Percentiles rank a stretch among this genome's conserved stretches.
These are phyloP conservation scores for Mylabris phalerata DNA, from an alignment of 1,140 invertebrate species.

Conservation along the genomic window DNA sequence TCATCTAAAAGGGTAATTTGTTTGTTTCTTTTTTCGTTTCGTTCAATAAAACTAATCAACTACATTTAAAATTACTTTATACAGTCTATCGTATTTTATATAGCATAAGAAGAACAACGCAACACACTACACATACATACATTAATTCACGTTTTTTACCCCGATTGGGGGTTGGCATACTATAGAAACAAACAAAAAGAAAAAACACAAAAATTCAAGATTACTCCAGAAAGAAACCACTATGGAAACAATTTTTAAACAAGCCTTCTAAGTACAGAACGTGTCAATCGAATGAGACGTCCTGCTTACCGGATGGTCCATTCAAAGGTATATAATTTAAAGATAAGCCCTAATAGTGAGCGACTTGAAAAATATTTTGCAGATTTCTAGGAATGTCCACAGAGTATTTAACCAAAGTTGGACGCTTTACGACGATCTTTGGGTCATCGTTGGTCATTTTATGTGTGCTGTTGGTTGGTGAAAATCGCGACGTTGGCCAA, in stretches of 20 bases:
- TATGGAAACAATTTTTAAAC: not conserved
- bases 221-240: not conserved
- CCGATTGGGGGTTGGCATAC: slow-evolving; percentile 42
- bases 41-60: not conserved
- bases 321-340: too few relatives aligned
- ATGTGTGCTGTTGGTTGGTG: too few relatives aligned
- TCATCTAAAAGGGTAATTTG: slow-evolving; percentile 17
- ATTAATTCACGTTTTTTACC: slow-evolving; percentile 43
- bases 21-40: not conserved
- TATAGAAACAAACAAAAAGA: slow-evolving; percentile 30
- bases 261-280: not conserved
- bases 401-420: too few relatives aligned
- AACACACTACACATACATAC: slow-evolving; percentile 44
- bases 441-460: too few relatives aligned
- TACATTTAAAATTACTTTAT: not conserved
- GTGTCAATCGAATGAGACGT: too few relatives aligned
- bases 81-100: slow-evolving; percentile 39
- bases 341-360: too few relatives aligned
- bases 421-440: too few relatives aligned
- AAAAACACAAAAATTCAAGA: not conserved
- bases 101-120: slow-evolving; percentile 40
- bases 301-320: too few relatives aligned
- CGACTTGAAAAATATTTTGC: too few relatives aligned
- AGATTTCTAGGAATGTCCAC: too few relatives aligned
- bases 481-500: too few relatives aligned